Percentiles rank a stretch among this genome's conserved stretches.
Conservation (phyloP, 1,140 invertebrate genomes). For the Acyrthosiphon pisum region DNA sequence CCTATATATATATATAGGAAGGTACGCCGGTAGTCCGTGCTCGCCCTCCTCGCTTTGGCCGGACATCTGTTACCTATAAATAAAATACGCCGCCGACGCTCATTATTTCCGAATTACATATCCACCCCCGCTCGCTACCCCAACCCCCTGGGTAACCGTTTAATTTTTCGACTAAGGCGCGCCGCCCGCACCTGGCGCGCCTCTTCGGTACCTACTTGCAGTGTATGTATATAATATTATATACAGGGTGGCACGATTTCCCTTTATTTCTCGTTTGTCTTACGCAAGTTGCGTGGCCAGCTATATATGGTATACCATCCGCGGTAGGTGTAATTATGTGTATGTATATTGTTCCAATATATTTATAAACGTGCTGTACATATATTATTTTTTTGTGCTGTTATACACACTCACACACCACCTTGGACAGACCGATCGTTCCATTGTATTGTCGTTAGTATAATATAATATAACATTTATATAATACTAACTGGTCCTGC, state of each 20-base stretch:
- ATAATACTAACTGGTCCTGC: no score
- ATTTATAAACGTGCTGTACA: no score
- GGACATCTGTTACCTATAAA: conserved; percentile 49
- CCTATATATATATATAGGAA: background rate
- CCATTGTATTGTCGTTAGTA: no score
- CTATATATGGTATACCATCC: no score
- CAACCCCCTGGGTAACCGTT: background rate
- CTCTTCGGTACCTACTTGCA: no score
- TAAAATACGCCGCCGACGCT: conserved; percentile 17
- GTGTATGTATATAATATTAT: background rate
- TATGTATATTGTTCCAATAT: no score
- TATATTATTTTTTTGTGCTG: no score
- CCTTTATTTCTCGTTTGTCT: background rate
- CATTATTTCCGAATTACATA: conserved; percentile 47
- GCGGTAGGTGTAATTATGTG: no score
- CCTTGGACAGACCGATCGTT: no score
- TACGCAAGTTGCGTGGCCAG: no score
- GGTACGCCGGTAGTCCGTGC: background rate
- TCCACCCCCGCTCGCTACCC: background rate
- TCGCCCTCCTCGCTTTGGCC: background rate
- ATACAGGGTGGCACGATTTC: background rate
- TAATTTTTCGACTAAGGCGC: conserved; percentile 29
- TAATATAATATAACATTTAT: no score
- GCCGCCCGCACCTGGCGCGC: conserved; percentile 1
- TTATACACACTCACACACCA: no score